Percentiles rank a stretch among this genome's conserved stretches.
Evolutionary conservation across 2,113 vertebrate genomes (phyloP).

Genomic region (Hymenochirus boettgeri): DNA sequence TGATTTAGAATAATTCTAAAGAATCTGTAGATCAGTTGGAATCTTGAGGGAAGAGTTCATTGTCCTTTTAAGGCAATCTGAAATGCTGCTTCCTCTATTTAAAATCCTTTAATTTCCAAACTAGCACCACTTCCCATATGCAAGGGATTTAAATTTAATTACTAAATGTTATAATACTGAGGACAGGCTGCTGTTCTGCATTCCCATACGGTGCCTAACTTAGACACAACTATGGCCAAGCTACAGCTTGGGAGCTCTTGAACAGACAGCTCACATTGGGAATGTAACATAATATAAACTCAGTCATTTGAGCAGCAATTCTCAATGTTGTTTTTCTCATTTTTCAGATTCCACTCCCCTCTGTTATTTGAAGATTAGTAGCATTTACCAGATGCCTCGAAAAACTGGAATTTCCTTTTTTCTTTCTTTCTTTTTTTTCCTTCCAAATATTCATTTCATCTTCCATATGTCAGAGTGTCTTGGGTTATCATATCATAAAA

Average conservation of each 20-base stretch:
- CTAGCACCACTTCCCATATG: slow-evolving; percentile 32
- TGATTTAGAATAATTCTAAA: too few species aligned
- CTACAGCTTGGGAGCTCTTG: slow-evolving; percentile 26
- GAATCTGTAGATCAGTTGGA: too few species aligned
- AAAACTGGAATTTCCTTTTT: slow-evolving; percentile 22
- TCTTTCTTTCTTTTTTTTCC: background rate
- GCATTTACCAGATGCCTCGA: slow-evolving; percentile 34
- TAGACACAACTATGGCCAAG: slow-evolving; percentile 18
- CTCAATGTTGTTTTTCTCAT: slow-evolving; percentile 38
- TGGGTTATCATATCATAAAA: too few species aligned
- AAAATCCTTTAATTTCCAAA: slow-evolving; percentile 26
- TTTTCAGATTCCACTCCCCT: slow-evolving; percentile 38
- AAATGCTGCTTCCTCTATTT: background rate
- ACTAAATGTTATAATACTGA: slow-evolving; percentile 32
- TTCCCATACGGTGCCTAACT: slow-evolving; percentile 20
- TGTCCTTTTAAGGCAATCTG: background rate
- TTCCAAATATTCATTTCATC: slow-evolving; percentile 23
- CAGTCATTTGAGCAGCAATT: slow-evolving; percentile 28
- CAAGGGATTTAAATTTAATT: slow-evolving; percentile 32
- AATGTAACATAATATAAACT: slow-evolving; percentile 35
- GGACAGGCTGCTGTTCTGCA: slow-evolving; percentile 32
- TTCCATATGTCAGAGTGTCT: background rate
- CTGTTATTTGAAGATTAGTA: slow-evolving; percentile 34
- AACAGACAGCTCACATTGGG: slow-evolving; percentile 22
- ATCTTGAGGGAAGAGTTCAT: too few species aligned